Conservation (phyloP, 2,888 invertebrate genomes). For the Uropetala carovei region DNA sequence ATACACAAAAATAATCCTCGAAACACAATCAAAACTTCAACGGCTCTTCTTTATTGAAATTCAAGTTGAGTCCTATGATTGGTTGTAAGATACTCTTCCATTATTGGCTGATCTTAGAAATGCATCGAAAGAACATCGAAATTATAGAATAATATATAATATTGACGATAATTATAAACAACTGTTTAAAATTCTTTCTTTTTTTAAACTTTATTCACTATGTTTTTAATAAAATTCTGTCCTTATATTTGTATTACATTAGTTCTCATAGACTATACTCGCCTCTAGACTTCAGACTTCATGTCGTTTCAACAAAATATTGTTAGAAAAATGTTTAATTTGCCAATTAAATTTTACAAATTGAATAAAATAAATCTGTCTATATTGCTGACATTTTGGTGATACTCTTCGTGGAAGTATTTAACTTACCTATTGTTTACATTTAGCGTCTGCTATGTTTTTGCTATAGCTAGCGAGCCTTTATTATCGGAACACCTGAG, state of each 20-base stretch:
- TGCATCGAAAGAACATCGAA: neutral
- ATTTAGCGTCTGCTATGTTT: neutral
- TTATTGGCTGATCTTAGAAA: neutral
- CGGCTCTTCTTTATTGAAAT: slow-evolving; percentile 31
- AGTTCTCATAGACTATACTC: too few species aligned
- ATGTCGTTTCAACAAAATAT: too few species aligned
- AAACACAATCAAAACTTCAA: neutral
- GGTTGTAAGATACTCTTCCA: neutral
- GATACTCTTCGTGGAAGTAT: too few species aligned
- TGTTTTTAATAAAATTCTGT: too few species aligned
- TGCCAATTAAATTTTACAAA: too few species aligned
- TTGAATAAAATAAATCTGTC: too few species aligned
- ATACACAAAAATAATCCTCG: too few species aligned
- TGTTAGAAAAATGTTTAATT: too few species aligned
- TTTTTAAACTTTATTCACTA: neutral
- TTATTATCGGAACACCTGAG: slow-evolving; percentile 40
- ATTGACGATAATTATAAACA: neutral
- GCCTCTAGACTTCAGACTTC: too few species aligned
- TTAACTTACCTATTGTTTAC: neutral
- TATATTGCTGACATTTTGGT: too few species aligned
- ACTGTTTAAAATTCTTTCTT: neutral
- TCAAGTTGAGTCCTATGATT: neutral
- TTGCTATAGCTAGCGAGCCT: slow-evolving; percentile 31
- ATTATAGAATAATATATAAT: neutral
- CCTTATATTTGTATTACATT: too few species aligned